Evolutionary conservation across 2,888 invertebrate species (phyloP).

Genomic region (Cenopis cana): DNA sequence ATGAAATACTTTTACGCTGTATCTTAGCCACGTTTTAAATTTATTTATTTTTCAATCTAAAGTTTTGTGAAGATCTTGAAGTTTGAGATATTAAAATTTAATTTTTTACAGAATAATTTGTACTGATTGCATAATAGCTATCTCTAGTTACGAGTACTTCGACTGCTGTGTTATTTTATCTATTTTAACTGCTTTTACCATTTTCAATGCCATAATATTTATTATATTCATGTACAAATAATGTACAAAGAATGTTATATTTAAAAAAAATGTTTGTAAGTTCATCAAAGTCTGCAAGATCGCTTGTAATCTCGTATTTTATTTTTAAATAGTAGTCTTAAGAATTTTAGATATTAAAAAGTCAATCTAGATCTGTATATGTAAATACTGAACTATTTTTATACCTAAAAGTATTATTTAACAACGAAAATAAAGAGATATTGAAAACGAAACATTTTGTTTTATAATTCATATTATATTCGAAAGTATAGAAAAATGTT

Average conservation of each 20-base stretch:
- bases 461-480: no score
- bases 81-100: neutral
- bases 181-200: conserved; percentile 43
- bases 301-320: conserved; percentile 40
- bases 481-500: neutral
- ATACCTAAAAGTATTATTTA: conserved; percentile 69
- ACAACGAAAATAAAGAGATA: conserved; percentile 58
- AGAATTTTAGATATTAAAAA: conserved; percentile 27
- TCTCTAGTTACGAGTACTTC: conserved; percentile 38
- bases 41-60: neutral
- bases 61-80: neutral
- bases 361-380: conserved; percentile 49
- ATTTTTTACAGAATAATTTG: conserved; percentile 1
- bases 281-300: conserved; percentile 14
- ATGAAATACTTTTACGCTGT: conserved; percentile 41
- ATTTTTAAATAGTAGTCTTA: conserved; percentile 12
- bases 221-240: conserved; percentile 62
- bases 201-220: conserved; percentile 61
- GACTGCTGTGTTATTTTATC: conserved; percentile 47
- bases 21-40: conserved; percentile 59
- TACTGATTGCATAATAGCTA: conserved; percentile 45
- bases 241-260: conserved; percentile 47
- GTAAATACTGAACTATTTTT: conserved; percentile 61
- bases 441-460: no score
- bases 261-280: conserved; percentile 20